These are phyloP conservation scores for Pilophorus perplexus DNA, from an alignment of 2,888 invertebrate species.

Conservation along the genomic window DNA sequence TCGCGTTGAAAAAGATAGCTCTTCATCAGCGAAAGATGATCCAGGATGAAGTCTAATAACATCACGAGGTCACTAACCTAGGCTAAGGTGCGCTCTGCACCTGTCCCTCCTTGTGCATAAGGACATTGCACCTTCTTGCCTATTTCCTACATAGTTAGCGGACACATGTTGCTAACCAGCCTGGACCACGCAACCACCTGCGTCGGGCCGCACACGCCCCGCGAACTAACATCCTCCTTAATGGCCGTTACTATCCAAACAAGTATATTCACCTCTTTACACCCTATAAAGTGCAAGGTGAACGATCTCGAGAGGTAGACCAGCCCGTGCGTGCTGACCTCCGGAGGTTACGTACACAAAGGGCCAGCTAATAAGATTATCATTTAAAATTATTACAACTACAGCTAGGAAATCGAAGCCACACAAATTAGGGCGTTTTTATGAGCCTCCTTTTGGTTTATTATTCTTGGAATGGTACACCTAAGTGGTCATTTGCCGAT, in stretches of 20 bases:
- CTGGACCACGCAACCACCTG: background rate
- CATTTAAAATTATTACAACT: too few relatives aligned
- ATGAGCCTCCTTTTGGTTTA: too few relatives aligned
- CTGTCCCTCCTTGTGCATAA: conserved; percentile 21
- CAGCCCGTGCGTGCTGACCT: too few relatives aligned
- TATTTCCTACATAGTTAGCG: conserved; percentile 15
- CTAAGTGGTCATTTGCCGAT: too few relatives aligned
- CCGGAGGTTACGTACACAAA: too few relatives aligned
- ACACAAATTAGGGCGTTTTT: too few relatives aligned
- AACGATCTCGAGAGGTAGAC: conserved; percentile 22
- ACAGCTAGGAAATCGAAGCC: too few relatives aligned
- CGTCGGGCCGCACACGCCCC: conserved; percentile 24
- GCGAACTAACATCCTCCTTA: background rate
- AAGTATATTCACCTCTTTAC: conserved; percentile 1
- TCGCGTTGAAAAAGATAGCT: too few relatives aligned
- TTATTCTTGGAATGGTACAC: too few relatives aligned
- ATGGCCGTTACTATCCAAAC: conserved; percentile 6
- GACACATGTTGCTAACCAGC: conserved; percentile 14
- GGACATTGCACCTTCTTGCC: conserved; percentile 29
- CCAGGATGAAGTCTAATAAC: background rate
- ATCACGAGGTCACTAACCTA: conserved; percentile 22
- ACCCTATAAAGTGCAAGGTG: conserved; percentile 13
- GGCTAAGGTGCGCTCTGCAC: conserved; percentile 12
- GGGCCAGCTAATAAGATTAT: too few relatives aligned
- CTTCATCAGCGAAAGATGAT: too few relatives aligned